Evolutionary conservation across 1,140 invertebrate genomes (phyloP).

Genomic region (Dendrolimus kikuchii): DNA sequence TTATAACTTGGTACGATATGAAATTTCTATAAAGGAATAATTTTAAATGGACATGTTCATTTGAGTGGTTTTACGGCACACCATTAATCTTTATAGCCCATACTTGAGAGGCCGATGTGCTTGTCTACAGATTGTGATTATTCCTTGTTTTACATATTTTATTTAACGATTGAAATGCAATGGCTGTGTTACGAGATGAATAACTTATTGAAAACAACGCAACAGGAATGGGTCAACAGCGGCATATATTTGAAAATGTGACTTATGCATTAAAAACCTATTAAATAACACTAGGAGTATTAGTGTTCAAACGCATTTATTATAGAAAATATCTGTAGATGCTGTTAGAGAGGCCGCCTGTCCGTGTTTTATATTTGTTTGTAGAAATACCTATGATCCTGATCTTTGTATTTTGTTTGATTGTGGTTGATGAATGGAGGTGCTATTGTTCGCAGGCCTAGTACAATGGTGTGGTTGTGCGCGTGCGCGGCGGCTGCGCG

Average conservation of each 20-base stretch:
- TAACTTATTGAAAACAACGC: too few species aligned
- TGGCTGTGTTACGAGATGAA: too few species aligned
- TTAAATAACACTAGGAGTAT: too few species aligned
- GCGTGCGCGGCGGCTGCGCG: conserved; percentile 52
- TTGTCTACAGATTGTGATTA: conserved; percentile 12
- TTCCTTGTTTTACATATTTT: conserved; percentile 1
- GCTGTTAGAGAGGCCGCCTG: too few species aligned
- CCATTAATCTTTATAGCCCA: conserved; percentile 49
- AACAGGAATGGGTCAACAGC: too few species aligned
- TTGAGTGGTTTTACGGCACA: conserved; percentile 39
- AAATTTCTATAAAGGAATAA: conserved; percentile 65
- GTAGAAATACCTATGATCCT: too few species aligned
- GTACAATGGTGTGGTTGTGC: conserved; percentile 61
- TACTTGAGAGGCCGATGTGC: conserved; percentile 10
- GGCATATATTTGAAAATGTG: too few species aligned
- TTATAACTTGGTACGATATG: conserved; percentile 63
- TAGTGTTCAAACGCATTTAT: too few species aligned
- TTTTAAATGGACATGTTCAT: conserved; percentile 62
- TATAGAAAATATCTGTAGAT: too few species aligned
- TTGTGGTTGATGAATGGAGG: not conserved
- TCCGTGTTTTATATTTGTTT: too few species aligned
- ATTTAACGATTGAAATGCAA: too few species aligned
- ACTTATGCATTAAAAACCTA: too few species aligned
- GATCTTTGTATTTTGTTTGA: not conserved
- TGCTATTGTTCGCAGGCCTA: conserved; percentile 46